Evolutionary conservation across 2,797 vertebrate genomes (phyloP).

Genomic region (Syngnathus acus): DNA sequence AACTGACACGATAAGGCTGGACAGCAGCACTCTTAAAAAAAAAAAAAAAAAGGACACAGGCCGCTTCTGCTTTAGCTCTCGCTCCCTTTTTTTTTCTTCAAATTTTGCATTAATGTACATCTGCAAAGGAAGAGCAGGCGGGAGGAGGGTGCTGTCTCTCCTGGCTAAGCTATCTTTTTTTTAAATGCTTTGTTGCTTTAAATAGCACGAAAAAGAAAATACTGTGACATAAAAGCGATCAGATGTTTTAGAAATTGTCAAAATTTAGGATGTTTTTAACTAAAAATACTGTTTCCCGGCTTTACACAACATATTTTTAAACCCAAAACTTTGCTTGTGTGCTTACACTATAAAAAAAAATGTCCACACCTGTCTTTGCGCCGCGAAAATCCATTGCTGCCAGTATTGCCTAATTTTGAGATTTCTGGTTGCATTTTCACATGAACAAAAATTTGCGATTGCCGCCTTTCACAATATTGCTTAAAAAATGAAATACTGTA

Average conservation of each 20-base stretch:
- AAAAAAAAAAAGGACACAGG: slow-evolving; percentile 69
- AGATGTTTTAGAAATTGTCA: neutral
- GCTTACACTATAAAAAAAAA: too few relatives aligned
- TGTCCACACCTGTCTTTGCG: too few relatives aligned
- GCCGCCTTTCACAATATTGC: too few relatives aligned
- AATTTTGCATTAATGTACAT: slow-evolving; percentile 86
- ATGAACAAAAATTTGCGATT: too few relatives aligned
- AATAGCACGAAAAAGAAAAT: neutral
- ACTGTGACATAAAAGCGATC: neutral
- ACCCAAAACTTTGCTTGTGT: too few relatives aligned
- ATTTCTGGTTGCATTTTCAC: too few relatives aligned
- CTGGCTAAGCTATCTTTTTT: slow-evolving; percentile 22
- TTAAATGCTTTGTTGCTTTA: slow-evolving; percentile 16
- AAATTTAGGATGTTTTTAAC: too few relatives aligned
- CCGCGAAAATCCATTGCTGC: too few relatives aligned
- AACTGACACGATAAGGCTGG: slow-evolving; percentile 97
- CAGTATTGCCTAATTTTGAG: too few relatives aligned
- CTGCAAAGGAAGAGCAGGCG: slow-evolving; percentile 42
- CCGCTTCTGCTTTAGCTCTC: slow-evolving; percentile 65
- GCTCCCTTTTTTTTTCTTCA: neutral
- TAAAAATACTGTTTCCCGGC: too few relatives aligned
- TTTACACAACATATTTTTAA: too few relatives aligned
- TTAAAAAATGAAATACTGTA: too few relatives aligned
- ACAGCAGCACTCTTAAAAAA: slow-evolving; percentile 89
- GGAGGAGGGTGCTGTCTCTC: slow-evolving; percentile 30